phyloP scores from a whole-genome alignment of 1,140 invertebrate species.

The Cataglyphis hispanica region DNA sequence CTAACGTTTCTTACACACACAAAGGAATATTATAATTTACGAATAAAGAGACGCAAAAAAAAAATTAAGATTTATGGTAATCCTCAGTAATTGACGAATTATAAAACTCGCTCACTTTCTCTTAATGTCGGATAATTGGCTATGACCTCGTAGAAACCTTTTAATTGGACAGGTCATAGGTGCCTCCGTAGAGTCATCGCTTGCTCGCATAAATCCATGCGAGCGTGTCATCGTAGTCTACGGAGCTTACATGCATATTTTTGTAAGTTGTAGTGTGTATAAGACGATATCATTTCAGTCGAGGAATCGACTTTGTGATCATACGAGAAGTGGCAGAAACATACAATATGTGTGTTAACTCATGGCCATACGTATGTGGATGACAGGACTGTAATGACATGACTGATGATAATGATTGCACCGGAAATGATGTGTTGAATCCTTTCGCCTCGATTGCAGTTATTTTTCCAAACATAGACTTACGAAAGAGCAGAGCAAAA shows the following conservation, averaged over 20 bases:
- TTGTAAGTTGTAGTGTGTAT: conserved; percentile 43
- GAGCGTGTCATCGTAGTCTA: conserved; percentile 27
- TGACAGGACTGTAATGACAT: conserved; percentile 62
- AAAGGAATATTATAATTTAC: background rate
- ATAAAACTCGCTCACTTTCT: conserved; percentile 5
- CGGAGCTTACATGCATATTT: conserved; percentile 45
- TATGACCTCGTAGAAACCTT: conserved; percentile 55
- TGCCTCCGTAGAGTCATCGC: conserved; percentile 60
- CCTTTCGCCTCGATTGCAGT: background rate
- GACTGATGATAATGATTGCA: too few species aligned
- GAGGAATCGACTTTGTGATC: conserved; percentile 67
- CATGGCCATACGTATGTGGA: conserved; percentile 40
- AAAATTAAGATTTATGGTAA: conserved; percentile 34
- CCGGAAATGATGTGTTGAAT: background rate
- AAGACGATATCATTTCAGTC: conserved; percentile 71
- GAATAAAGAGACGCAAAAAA: background rate
- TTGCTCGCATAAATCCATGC: conserved; percentile 62
- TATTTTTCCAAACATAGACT: background rate
- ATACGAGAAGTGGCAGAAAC: conserved; percentile 17
- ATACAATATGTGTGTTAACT: conserved; percentile 28
- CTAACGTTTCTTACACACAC: background rate
- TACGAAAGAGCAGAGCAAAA: background rate
- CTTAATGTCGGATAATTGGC: conserved; percentile 57
- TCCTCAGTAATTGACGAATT: conserved; percentile 53
- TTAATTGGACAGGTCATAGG: conserved; percentile 62